Evolutionary conservation across 1,140 invertebrate genomes (phyloP).

Genomic region (Trissolcus basalis): DNA sequence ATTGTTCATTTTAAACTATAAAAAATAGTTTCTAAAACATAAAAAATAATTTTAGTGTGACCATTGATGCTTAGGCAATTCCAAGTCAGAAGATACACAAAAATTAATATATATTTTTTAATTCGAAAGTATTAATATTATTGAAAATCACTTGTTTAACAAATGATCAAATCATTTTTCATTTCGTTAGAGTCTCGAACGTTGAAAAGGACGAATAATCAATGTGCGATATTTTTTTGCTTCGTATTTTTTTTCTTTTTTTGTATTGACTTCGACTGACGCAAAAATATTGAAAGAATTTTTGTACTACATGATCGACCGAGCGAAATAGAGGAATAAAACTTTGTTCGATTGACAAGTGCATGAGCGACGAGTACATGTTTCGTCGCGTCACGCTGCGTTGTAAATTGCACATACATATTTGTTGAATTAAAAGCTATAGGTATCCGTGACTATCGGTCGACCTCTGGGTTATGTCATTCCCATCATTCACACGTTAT

Average conservation of each 20-base stretch:
- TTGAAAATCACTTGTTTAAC: too few relatives aligned
- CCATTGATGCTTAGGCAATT: too few relatives aligned
- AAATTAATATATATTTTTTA: too few relatives aligned
- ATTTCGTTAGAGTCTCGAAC: too few relatives aligned
- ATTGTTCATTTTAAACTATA: too few relatives aligned
- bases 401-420: conserved; percentile 41
- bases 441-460: conserved; percentile 50
- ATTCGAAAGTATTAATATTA: too few relatives aligned
- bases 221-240: conserved; percentile 4
- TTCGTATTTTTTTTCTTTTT: conserved; percentile 47
- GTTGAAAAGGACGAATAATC: background rate
- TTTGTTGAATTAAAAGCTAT: conserved; percentile 52
- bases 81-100: too few relatives aligned
- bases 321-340: conserved; percentile 58
- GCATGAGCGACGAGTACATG: conserved; percentile 27
- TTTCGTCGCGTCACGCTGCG: conserved; percentile 10
- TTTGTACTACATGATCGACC: conserved; percentile 58
- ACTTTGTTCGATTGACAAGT: conserved; percentile 34
- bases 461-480: conserved; percentile 48
- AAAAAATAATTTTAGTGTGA: too few relatives aligned
- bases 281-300: conserved; percentile 59
- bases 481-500: conserved; percentile 37
- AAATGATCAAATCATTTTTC: too few relatives aligned
- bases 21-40: too few relatives aligned
- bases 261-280: conserved; percentile 57